Base-by-base conservation (phyloP, 2,888 invertebrate genomes). In the Eutolmus rufibarbis region DNA sequence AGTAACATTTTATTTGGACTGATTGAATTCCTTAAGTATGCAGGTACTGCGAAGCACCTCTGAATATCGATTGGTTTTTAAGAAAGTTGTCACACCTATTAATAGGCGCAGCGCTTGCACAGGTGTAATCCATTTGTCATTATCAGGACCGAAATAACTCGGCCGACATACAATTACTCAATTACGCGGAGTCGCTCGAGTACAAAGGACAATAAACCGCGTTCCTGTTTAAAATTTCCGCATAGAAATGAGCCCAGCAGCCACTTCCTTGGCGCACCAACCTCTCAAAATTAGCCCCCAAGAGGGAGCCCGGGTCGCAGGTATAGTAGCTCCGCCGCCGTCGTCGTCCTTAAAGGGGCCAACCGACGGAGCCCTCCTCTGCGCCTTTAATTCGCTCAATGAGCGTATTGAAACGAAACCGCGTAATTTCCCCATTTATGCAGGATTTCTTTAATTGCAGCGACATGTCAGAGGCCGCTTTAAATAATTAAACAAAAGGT, bases 331-430 rank as follows among this genome's bases (percentile, higher is more conserved):
- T 51, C n/a, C n/a, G 43, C 5, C 43, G 43, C 16, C 43, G 43
- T 46, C 12, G 43, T 43, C 14, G 51, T 51, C 5, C n/a, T n/a
- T 51, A 66, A 66, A 23, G 66, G n/a, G 40, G 12, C 40, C 40
- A 40, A 40, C 9, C 9, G 57, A 51, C 16, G 16, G 46, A 57
- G 57, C 66, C 19, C n/a, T 56, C 2, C 66, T 66, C 66, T 66
- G 66, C 23, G 28, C 28, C 66, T 66, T 66, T 66, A 66, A 66
- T 66, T 66, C 66, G 66, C 66, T 28, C 66, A 66, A 66, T 66
- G 66, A 66, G 66, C 31, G 34, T 78, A 78, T 78, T 78, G 78
- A 78, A 78, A 78, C 43, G 37, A 78, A 43, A 78, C 78, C 43
- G 40, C 78, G 43, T 78, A 78, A 78, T 43, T 40, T 78, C 23